Conservation (phyloP, 2,797 vertebrate genomes). For the Mus minutoides region DNA sequence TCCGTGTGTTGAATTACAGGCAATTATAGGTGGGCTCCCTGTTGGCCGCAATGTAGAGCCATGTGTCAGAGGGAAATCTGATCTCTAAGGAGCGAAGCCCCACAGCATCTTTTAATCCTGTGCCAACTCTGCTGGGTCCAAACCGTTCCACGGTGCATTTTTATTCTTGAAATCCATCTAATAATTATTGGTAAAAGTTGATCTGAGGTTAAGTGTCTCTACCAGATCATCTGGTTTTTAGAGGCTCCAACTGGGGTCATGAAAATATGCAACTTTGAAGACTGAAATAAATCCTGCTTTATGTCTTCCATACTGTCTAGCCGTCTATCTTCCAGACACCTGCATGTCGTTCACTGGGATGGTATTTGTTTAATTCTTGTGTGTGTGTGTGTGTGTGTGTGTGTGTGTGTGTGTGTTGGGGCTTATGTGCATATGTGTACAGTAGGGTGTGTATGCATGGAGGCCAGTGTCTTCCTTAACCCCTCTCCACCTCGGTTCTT, state of each 20-base stretch:
- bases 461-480: neutral
- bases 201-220: neutral
- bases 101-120: slow-evolving; percentile 59
- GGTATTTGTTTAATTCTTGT: neutral
- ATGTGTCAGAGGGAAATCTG: slow-evolving; percentile 74
- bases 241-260: neutral
- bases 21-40: slow-evolving; percentile 82
- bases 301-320: neutral
- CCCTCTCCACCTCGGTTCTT: neutral
- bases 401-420: neutral
- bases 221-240: slow-evolving; percentile 10
- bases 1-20: slow-evolving; percentile 81
- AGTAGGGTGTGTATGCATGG: neutral
- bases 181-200: neutral
- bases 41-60: slow-evolving; percentile 71
- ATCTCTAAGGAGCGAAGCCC: slow-evolving; percentile 74
- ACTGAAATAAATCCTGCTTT: neutral
- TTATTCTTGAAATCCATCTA: slow-evolving; percentile 52
- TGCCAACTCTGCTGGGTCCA: slow-evolving; percentile 8
- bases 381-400: neutral
- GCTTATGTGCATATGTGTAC: neutral
- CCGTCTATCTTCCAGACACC: neutral
- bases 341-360: neutral
- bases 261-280: neutral
- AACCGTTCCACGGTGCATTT: slow-evolving; percentile 32